Evolutionary conservation across 1,140 invertebrate genomes (phyloP).

Genomic region (Druon quercuslanigerum): DNA sequence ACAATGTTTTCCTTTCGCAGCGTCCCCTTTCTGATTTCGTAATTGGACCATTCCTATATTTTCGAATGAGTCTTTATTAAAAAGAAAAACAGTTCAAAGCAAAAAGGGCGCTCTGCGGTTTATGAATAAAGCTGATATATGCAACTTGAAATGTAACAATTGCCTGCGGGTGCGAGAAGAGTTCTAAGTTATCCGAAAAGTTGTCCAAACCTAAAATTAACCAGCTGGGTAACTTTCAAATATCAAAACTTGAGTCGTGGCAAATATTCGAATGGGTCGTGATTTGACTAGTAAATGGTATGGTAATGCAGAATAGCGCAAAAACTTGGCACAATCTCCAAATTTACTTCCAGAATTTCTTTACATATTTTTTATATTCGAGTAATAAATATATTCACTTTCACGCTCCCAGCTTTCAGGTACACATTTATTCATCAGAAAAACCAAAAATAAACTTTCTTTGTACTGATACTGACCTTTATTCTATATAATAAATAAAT

Average conservation of each 20-base stretch:
- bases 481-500: too few species aligned
- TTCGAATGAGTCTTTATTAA: too few species aligned
- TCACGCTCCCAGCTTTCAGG: too few species aligned
- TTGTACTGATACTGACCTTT: too few species aligned
- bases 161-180: constrained; percentile 9
- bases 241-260: background rate
- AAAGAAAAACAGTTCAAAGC: too few species aligned
- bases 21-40: constrained; percentile 44
- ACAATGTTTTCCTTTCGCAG: constrained; percentile 37
- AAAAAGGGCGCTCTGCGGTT: constrained; percentile 5
- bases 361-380: too few species aligned
- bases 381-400: too few species aligned
- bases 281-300: constrained; percentile 13
- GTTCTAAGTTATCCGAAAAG: constrained; percentile 8
- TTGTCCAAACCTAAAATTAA: constrained; percentile 8
- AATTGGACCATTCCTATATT: constrained; percentile 32
- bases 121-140: constrained; percentile 1
- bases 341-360: background rate
- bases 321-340: background rate
- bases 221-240: constrained; percentile 6
- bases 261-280: background rate
- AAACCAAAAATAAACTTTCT: too few species aligned
- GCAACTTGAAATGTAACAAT: background rate
- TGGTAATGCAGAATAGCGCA: constrained; percentile 5
- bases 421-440: too few species aligned